Conservation (phyloP, 2,888 invertebrate species). For the Drosophila borborema region DNA sequence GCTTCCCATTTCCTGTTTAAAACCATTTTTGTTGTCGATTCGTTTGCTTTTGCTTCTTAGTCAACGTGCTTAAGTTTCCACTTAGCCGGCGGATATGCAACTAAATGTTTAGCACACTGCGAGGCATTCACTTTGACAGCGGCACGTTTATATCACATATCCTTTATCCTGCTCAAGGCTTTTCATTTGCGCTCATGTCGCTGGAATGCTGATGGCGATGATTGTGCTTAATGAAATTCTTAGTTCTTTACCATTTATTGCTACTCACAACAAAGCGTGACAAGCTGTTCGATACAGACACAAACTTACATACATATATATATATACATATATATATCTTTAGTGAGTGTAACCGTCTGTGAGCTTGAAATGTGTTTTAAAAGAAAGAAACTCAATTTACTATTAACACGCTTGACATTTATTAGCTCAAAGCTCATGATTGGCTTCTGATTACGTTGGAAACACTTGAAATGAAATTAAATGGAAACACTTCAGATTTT, state of each 20-base stretch:
- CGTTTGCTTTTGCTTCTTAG: neutral
- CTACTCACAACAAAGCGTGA: slow-evolving; percentile 6
- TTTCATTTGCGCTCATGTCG: slow-evolving; percentile 23
- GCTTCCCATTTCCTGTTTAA: slow-evolving; percentile 5
- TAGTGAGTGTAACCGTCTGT: slow-evolving; percentile 1
- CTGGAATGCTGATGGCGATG: slow-evolving; percentile 14
- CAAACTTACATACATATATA: neutral
- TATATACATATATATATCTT: neutral
- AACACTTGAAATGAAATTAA: neutral
- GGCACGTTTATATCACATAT: slow-evolving; percentile 17
- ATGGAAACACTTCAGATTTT: slow-evolving; percentile 1
- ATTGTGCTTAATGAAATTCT: slow-evolving; percentile 6
- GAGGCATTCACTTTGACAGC: slow-evolving; percentile 17
- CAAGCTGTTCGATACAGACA: slow-evolving; percentile 7
- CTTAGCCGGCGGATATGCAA: slow-evolving; percentile 11
- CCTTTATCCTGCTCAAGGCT: slow-evolving; percentile 11
- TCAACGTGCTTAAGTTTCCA: slow-evolving; percentile 13
- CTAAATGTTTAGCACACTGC: slow-evolving; percentile 8
- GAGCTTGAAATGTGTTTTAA: neutral
- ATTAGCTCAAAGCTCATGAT: neutral
- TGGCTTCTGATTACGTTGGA: neutral
- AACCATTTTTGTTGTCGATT: neutral
- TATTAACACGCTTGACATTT: slow-evolving; percentile 9
- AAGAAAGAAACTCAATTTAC: slow-evolving; percentile 6
- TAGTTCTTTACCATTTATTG: slow-evolving; percentile 21